phyloP scores from a whole-genome alignment of 2,797 vertebrate genomes.

The Spizella passerina region DNA sequence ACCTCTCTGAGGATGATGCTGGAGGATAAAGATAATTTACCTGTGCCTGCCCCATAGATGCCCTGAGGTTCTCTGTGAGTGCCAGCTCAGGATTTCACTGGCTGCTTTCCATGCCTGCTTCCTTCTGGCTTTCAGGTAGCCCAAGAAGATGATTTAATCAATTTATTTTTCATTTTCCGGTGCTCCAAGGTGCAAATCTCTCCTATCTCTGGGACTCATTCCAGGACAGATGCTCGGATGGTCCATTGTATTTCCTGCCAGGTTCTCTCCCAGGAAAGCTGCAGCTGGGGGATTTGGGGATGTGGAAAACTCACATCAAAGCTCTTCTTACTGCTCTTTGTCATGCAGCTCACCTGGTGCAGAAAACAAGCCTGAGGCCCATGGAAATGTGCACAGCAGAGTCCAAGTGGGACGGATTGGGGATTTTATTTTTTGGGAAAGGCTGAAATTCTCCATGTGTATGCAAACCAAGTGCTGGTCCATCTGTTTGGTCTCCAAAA shows the following conservation, averaged over 20 bases:
- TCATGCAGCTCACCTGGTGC: background rate
- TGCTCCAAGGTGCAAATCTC: background rate
- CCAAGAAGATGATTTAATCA: background rate
- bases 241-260: background rate
- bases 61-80: background rate
- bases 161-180: background rate
- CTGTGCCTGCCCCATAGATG: background rate
- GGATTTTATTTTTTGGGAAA: background rate
- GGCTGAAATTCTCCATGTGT: background rate
- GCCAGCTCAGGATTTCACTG: background rate
- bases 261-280: background rate
- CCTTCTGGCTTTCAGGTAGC: conserved; percentile 27
- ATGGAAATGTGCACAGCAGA: background rate
- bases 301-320: background rate
- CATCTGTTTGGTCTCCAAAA: background rate
- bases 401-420: background rate
- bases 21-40: background rate
- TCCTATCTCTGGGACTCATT: background rate
- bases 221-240: background rate
- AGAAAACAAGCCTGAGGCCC: background rate
- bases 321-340: background rate
- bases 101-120: background rate
- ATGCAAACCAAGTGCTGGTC: background rate
- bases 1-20: background rate
- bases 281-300: background rate